A percentile compares a stretch with the other conserved stretches of the same genome.
Conservation (phyloP, 1,140 invertebrate genomes). For the Leptinotarsa texana region DNA sequence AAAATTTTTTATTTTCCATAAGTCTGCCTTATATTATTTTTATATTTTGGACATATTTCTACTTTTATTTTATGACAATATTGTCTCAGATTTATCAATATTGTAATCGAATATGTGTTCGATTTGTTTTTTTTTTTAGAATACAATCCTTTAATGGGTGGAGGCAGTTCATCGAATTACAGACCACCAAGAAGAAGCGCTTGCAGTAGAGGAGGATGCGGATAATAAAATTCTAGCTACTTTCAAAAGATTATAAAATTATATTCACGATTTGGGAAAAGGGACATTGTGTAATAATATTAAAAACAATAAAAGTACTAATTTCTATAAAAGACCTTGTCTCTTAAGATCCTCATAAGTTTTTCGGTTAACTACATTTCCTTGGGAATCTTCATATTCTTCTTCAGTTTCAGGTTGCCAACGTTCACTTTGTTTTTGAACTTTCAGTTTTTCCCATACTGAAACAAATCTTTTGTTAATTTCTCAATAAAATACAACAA, state of each 20-base stretch:
- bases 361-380: constrained; percentile 98
- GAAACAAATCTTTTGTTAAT: constrained; percentile 25
- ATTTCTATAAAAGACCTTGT: constrained; percentile 87
- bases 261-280: neutral
- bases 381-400: constrained; percentile 97
- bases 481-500: neutral
- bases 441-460: constrained; percentile 97
- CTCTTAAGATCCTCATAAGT: constrained; percentile 98
- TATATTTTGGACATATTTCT: too few species aligned
- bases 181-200: constrained; percentile 56
- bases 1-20: neutral
- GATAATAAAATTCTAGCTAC: constrained; percentile 44
- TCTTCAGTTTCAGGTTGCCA: constrained; percentile 98
- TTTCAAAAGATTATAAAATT: neutral
- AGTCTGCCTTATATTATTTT: too few species aligned
- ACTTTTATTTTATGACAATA: too few species aligned
- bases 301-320: neutral
- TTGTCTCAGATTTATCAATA: neutral
- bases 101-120: constrained; percentile 17
- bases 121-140: constrained; percentile 48
- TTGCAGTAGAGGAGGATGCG: constrained; percentile 58
- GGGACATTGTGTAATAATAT: constrained; percentile 3
- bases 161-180: constrained; percentile 52
- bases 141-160: constrained; percentile 60
- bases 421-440: constrained; percentile 91